phyloP scores from a whole-genome alignment of 2,113 vertebrate genomes.

The Anhinga anhinga region DNA sequence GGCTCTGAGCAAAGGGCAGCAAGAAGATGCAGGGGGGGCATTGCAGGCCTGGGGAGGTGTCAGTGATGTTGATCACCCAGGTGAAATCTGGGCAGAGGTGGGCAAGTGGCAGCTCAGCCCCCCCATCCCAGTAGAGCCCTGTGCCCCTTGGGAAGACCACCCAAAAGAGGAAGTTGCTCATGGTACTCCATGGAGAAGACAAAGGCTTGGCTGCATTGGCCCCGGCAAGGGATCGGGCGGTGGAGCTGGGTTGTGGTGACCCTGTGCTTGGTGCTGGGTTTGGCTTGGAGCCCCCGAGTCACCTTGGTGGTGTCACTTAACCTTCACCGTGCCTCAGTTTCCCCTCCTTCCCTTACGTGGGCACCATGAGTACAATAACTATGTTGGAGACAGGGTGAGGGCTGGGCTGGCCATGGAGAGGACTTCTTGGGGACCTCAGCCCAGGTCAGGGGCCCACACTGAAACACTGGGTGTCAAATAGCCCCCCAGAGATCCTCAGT shows the following conservation, averaged over 20 bases:
- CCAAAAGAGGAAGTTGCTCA: not conserved
- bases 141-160: not conserved
- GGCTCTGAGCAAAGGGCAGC: not conserved
- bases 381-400: not conserved
- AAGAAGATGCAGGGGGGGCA: not conserved
- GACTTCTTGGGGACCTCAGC: not conserved
- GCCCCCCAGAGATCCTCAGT: accelerated
- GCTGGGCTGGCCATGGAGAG: not conserved
- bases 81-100: not conserved
- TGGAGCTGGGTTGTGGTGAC: not conserved
- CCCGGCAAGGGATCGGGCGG: not conserved
- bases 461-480: not conserved
- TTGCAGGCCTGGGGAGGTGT: accelerated
- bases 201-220: accelerated
- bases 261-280: not conserved
- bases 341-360: not conserved
- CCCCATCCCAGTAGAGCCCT: not conserved
- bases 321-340: not conserved
- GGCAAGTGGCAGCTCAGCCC: not conserved
- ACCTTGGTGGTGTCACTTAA: not conserved
- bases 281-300: not conserved
- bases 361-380: not conserved
- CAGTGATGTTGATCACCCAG: not conserved
- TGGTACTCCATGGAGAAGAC: not conserved
- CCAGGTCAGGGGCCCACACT: accelerated